Evolutionary conservation across 2,113 vertebrate genomes (phyloP).

Genomic region (Furnarius figulus): DNA sequence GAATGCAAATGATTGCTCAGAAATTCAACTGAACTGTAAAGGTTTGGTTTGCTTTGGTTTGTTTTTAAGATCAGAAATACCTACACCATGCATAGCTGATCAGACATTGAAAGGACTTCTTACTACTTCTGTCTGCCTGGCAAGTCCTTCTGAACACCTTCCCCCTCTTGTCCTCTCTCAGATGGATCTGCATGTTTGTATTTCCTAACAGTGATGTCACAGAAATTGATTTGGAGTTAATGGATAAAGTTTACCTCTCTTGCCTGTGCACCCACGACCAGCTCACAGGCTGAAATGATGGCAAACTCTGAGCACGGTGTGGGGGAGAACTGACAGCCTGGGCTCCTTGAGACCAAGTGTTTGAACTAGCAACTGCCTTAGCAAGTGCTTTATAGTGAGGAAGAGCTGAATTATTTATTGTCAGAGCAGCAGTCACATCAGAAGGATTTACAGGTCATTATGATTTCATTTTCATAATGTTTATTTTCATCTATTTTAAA

Average conservation of each 20-base stretch:
- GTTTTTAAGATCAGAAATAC: neutral
- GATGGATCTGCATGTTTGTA: neutral
- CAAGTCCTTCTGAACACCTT: neutral
- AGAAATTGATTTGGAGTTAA: neutral
- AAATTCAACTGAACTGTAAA: neutral
- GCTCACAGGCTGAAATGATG: neutral
- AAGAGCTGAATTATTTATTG: neutral
- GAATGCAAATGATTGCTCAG: neutral
- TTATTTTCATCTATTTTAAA: neutral
- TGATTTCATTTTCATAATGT: neutral
- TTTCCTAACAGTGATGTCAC: neutral
- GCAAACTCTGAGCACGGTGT: neutral
- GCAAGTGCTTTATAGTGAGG: neutral
- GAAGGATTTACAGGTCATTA: neutral
- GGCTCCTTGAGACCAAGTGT: neutral
- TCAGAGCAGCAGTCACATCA: neutral
- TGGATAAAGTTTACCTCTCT: neutral
- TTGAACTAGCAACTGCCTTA: neutral
- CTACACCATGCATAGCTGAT: neutral
- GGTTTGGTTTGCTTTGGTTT: neutral
- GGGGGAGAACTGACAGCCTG: neutral
- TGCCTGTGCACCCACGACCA: neutral
- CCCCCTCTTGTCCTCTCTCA: neutral
- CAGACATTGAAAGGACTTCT: neutral
- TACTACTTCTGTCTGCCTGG: neutral